These are phyloP conservation scores for Polypedilum pembai DNA, from an alignment of 1,140 invertebrate genomes.

Conservation along the genomic window DNA sequence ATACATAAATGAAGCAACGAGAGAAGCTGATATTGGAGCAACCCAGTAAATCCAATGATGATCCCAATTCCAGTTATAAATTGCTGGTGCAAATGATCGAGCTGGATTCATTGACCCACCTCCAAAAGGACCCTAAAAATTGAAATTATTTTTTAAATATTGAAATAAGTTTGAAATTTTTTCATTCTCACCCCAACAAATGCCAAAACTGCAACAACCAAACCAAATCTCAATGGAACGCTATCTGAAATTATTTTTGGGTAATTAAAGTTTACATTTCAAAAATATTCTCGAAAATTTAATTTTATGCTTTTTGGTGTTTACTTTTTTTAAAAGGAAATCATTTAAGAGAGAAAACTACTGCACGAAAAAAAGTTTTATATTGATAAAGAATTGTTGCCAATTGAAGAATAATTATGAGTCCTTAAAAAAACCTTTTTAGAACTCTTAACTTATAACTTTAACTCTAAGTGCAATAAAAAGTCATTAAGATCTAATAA, in stretches of 20 bases:
- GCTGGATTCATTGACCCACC: slow-evolving; percentile 70
- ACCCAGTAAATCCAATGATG: slow-evolving; percentile 62
- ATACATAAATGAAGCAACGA: not conserved
- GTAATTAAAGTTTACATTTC: too few relatives aligned
- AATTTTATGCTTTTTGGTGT: too few relatives aligned
- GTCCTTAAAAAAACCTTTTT: too few relatives aligned
- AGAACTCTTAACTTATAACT: too few relatives aligned
- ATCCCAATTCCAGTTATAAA: slow-evolving; percentile 66
- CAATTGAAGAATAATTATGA: too few relatives aligned
- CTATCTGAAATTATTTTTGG: not conserved
- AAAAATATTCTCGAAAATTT: too few relatives aligned
- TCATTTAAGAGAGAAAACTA: too few relatives aligned
- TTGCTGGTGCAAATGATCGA: slow-evolving; percentile 74
- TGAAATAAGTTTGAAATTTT: not conserved
- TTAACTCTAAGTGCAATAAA: too few relatives aligned
- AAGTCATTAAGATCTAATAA: too few relatives aligned
- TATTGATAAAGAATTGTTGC: too few relatives aligned
- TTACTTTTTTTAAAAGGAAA: too few relatives aligned
- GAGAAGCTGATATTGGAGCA: not conserved
- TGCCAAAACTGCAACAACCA: not conserved
- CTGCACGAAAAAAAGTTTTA: too few relatives aligned
- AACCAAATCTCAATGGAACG: not conserved
- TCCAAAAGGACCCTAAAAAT: not conserved
- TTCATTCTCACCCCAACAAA: not conserved
- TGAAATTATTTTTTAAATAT: not conserved